These are phyloP conservation scores for Cephus sareptanus DNA, from an alignment of 2,888 invertebrate genomes.

Conservation along the genomic window DNA sequence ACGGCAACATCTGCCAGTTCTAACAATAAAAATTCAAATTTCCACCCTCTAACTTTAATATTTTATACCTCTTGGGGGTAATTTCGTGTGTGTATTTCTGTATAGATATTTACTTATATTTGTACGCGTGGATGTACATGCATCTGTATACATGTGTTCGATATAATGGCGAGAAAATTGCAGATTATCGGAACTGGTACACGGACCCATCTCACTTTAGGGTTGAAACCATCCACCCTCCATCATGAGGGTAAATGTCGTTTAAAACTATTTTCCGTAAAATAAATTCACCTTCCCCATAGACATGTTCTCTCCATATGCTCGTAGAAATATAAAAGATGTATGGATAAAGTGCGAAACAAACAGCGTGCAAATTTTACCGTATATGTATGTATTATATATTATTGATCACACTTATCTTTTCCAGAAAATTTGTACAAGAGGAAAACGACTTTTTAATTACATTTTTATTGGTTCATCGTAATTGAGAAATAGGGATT, in stretches of 20 bases:
- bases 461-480: no score
- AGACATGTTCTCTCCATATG: background rate
- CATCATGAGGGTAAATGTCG: background rate
- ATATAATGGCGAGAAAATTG: background rate
- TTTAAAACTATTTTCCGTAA: background rate
- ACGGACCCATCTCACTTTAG: background rate
- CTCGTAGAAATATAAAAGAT: background rate
- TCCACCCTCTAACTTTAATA: constrained; percentile 1
- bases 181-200: background rate
- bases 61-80: background rate
- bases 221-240: background rate
- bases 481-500: no score
- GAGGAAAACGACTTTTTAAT: no score
- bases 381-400: background rate
- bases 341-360: background rate
- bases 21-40: constrained; percentile 8
- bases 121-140: background rate
- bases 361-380: background rate
- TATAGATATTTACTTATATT: background rate
- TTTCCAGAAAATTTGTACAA: background rate
- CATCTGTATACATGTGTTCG: background rate
- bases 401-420: background rate
- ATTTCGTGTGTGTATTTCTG: background rate
- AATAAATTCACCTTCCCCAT: background rate
- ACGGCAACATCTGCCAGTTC: background rate